These are phyloP conservation scores for Apoda limacodes DNA, from an alignment of 2,888 invertebrate species.

Conservation along the genomic window DNA sequence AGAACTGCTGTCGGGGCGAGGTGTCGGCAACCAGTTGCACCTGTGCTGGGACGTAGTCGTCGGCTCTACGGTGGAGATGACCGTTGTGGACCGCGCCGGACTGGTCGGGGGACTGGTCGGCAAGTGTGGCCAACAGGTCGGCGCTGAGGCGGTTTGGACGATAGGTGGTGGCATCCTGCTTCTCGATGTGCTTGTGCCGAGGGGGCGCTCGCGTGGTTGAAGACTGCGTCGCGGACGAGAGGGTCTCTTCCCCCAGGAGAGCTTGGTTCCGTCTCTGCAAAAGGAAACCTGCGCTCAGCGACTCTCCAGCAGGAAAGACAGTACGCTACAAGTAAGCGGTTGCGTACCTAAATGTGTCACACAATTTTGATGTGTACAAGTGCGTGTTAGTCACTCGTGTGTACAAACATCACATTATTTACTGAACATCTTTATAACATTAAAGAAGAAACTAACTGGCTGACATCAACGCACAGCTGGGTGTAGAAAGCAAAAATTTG, in stretches of 20 bases:
- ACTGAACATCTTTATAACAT: too few species aligned
- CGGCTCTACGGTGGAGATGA: conserved; percentile 22
- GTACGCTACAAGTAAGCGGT: conserved; percentile 5
- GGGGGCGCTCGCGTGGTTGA: conserved; percentile 23
- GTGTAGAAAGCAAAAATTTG: too few species aligned
- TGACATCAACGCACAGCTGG: too few species aligned
- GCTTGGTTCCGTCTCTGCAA: too few species aligned
- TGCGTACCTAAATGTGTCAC: conserved; percentile 10
- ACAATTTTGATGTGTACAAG: conserved; percentile 6
- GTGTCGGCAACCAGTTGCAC: background rate
- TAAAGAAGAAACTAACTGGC: too few species aligned
- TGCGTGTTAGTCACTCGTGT: conserved; percentile 2
- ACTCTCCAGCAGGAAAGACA: conserved; percentile 22
- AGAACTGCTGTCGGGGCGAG: conserved; percentile 13
- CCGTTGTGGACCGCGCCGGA: conserved; percentile 26
- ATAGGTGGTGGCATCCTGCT: conserved; percentile 59
- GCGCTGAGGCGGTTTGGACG: conserved; percentile 37
- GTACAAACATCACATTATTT: too few species aligned
- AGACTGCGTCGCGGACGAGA: conserved; percentile 15
- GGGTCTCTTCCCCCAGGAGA: too few species aligned
- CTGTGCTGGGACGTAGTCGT: conserved; percentile 10
- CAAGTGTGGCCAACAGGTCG: conserved; percentile 28
- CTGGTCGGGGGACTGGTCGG: conserved; percentile 40
- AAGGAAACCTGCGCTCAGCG: conserved; percentile 55
- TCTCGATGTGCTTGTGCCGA: conserved; percentile 33